Base-by-base conservation (phyloP, 2,797 vertebrate species). In the Coilia nasus region DNA sequence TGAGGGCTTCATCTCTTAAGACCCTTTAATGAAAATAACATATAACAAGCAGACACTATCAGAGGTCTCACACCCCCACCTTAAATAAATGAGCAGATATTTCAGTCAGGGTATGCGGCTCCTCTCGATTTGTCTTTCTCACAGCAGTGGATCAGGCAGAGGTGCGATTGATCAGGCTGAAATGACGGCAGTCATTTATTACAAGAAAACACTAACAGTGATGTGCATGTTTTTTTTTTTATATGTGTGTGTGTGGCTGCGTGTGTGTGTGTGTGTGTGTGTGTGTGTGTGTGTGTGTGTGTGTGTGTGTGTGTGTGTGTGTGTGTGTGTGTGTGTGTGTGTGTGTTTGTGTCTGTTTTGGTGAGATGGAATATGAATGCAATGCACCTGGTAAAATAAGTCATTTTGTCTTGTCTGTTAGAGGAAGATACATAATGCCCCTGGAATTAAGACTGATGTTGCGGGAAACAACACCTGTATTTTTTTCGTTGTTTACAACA, bases 401-500 rank as follows among this genome's bases (percentile, higher is more conserved):
- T 67, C 25, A 12, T 67, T 67, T 67, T 67, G 57, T 60, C 5
- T 60, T 85, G 85, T 82, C 86, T 83, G 86, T 89, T 88, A 84
- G 84, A 83, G 82, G 82, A 86, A 87, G 88, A 91, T 84, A 41
- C 82, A 89, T 90, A 85, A 85, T 83, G 35, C 62, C 47, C 57
- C 67, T 82, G 54, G 41, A 57, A 12, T 47, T 71, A 57, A 81
- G 84, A 88, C 83, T 84, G 83, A 86, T 89, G 82, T 62, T 59
- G 59, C 60, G 83, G 85, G 2, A 41, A 46, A 41, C 23, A 75
- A 47, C 81, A 84, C 60, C 46, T 75, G 28, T 57, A 84, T 91
- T 84, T 88, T 88, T 83, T 89, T 86, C 83, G 87, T 89, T 83
- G 62, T 75, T 85, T 83, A 57, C 85, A 87, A 85, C 82, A 86